These are phyloP conservation scores for Zonotrichia albicollis DNA, from an alignment of 2,797 vertebrate species.

Conservation along the genomic window DNA sequence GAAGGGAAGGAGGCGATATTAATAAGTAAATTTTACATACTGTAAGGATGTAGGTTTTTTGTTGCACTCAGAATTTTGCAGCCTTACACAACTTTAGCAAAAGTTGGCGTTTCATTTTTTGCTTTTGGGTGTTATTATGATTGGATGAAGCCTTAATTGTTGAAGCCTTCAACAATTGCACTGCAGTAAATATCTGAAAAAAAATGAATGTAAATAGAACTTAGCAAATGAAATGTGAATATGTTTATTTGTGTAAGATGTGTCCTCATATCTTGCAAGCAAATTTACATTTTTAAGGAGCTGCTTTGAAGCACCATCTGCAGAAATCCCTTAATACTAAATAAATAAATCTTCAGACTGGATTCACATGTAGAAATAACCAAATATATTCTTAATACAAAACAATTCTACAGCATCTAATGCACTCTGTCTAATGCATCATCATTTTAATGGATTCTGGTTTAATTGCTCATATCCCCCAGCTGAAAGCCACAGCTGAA, in stretches of 20 bases:
- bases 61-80: neutral
- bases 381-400: neutral
- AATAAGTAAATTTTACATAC: neutral
- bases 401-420: neutral
- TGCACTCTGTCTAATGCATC: neutral
- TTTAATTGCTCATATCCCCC: neutral
- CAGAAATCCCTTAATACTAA: neutral
- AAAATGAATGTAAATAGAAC: neutral
- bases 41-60: neutral
- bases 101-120: neutral
- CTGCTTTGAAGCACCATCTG: neutral
- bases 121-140: neutral
- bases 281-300: conserved; percentile 4
- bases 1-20: neutral
- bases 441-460: neutral
- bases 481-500: neutral
- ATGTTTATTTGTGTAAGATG: neutral
- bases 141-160: neutral
- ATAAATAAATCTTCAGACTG: neutral
- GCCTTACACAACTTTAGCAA: neutral
- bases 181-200: neutral
- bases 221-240: neutral
- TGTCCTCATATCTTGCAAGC: neutral
- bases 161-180: neutral
- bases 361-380: neutral